Evolutionary conservation across 2,113 vertebrate species (phyloP).

Genomic region (Geothlypis trichas): DNA sequence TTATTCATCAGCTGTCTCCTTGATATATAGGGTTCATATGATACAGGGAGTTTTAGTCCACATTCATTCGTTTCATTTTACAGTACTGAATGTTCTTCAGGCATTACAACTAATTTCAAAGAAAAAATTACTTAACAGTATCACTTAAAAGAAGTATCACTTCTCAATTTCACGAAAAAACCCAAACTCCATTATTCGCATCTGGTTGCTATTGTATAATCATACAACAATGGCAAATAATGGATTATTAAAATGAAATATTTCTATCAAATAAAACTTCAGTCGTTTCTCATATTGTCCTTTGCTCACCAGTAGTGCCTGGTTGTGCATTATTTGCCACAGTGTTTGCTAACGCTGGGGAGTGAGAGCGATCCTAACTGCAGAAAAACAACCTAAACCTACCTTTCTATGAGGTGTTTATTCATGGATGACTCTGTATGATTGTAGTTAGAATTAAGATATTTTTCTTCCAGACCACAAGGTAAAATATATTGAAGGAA

Average conservation of each 20-base stretch:
- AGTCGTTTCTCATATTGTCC: not conserved
- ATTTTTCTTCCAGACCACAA: not conserved
- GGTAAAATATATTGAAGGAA: not conserved
- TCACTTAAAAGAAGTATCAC: not conserved
- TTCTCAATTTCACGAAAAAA: not conserved
- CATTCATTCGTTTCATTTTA: slow-evolving; percentile 14
- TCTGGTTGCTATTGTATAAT: not conserved
- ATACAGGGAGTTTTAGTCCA: slow-evolving; percentile 18
- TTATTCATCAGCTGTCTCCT: slow-evolving; percentile 50
- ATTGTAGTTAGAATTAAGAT: not conserved
- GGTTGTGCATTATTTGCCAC: not conserved
- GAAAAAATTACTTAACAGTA: not conserved
- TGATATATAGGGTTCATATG: slow-evolving; percentile 56
- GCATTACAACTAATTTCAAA: slow-evolving; percentile 18
- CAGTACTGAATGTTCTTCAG: slow-evolving; percentile 9
- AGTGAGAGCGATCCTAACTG: not conserved
- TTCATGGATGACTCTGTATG: not conserved
- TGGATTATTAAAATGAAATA: not conserved
- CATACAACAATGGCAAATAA: not conserved
- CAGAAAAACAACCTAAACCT: not conserved
- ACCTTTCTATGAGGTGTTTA: not conserved
- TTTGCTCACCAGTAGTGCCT: not conserved
- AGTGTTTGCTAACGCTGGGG: not conserved
- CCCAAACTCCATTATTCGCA: not conserved
- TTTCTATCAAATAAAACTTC: not conserved